These are phyloP conservation scores for Drosophila saltans DNA, from an alignment of 1,140 invertebrate species.

Conservation along the genomic window DNA sequence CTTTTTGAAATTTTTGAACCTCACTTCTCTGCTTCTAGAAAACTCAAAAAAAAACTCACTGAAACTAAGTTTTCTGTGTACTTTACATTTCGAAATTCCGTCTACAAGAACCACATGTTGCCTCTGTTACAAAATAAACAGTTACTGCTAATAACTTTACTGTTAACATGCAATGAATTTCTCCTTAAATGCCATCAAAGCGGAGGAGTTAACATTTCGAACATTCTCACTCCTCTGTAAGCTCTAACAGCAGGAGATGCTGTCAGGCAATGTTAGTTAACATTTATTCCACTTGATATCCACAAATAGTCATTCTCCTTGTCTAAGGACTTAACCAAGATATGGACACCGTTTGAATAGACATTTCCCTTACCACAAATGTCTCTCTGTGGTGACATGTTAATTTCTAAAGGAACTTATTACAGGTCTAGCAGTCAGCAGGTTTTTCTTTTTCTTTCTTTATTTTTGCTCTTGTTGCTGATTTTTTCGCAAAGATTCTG, in stretches of 20 bases:
- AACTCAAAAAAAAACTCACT: too few relatives aligned
- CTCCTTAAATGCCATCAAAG: background rate
- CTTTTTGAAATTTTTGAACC: too few relatives aligned
- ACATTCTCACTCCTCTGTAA: background rate
- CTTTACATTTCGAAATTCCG: background rate
- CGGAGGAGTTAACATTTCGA: constrained; percentile 5
- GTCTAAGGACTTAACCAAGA: background rate
- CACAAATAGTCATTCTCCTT: constrained; percentile 13
- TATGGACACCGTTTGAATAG: constrained; percentile 6
- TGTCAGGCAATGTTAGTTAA: background rate
- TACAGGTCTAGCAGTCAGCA: constrained; percentile 47
- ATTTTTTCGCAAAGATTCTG: constrained; percentile 43
- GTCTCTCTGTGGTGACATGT: constrained; percentile 76
- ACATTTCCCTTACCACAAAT: constrained; percentile 58
- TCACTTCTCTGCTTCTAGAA: too few relatives aligned
- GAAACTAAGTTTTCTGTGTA: too few relatives aligned
- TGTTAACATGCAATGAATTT: background rate
- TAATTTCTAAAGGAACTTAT: constrained; percentile 74
- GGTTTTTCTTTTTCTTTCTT: background rate
- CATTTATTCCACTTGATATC: constrained; percentile 21
- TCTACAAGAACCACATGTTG: constrained; percentile 52
- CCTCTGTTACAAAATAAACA: constrained; percentile 5
- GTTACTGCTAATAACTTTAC: background rate
- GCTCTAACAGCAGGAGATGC: background rate
- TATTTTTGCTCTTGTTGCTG: constrained; percentile 36